Conservation (phyloP, 92 coral and sea anemone species). For the Epizoanthus stellaris region DNA sequence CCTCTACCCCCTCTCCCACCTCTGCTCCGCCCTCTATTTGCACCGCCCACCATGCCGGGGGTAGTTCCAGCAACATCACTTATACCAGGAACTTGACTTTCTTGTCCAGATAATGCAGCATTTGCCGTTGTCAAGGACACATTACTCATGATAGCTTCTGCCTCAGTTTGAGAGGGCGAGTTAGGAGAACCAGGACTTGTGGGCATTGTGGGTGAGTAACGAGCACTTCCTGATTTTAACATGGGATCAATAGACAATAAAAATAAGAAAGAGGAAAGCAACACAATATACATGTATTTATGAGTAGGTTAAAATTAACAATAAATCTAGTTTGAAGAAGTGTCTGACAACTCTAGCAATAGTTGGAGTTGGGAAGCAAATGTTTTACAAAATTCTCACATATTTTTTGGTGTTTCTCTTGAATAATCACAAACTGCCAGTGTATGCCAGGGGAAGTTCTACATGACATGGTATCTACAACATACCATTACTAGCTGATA, state of each 20-base stretch:
- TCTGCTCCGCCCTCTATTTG: slow-evolving; percentile 86
- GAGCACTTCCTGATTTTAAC: slow-evolving; percentile 65
- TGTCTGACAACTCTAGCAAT: no score
- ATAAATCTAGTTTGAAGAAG: no score
- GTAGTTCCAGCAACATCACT: slow-evolving; percentile 60
- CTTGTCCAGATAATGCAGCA: slow-evolving; percentile 72
- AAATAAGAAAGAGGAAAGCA: neutral
- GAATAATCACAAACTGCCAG: no score
- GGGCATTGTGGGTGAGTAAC: slow-evolving; percentile 91
- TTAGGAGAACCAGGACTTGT: slow-evolving; percentile 90
- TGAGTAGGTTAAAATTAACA: no score
- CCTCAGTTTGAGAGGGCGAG: slow-evolving; percentile 75
- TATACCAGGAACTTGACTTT: slow-evolving; percentile 70
- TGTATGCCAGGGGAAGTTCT: no score
- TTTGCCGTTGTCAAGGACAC: slow-evolving; percentile 62
- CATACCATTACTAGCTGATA: no score
- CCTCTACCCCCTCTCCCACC: slow-evolving; percentile 98
- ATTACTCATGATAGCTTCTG: slow-evolving; percentile 75
- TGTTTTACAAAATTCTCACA: no score
- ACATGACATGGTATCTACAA: no score
- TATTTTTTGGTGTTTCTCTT: no score
- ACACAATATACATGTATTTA: neutral
- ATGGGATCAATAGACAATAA: neutral
- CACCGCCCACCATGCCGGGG: slow-evolving; percentile 70
- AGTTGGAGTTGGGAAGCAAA: no score